phyloP scores from a whole-genome alignment of 2,113 vertebrate species.

The Shinisaurus crocodilurus region DNA sequence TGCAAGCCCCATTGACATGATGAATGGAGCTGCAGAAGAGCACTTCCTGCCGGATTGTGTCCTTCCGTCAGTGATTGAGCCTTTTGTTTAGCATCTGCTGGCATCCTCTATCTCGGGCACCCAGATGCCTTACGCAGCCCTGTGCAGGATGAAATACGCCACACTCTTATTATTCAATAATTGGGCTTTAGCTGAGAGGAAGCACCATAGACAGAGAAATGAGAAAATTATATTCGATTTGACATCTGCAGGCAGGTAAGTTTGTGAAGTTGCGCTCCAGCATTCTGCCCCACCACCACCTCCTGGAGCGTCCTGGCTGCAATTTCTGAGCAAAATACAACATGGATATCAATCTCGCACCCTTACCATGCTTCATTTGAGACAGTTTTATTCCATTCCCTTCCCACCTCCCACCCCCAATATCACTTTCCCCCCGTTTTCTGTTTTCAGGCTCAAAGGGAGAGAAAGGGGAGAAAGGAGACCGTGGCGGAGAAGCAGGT shows the following conservation, averaged over 20 bases:
- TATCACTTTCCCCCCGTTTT: background rate
- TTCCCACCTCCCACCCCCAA: background rate
- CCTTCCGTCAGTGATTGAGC: background rate
- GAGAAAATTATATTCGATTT: background rate
- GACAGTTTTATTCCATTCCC: no score
- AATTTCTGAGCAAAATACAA: background rate
- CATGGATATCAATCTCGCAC: no score
- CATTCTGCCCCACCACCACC: background rate
- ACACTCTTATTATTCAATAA: background rate
- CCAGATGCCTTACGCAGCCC: background rate
- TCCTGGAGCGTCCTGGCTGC: background rate
- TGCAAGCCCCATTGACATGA: background rate
- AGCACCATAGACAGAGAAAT: background rate
- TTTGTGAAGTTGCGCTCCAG: background rate
- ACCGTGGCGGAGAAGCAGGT: constrained; percentile 73
- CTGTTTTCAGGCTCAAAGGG: constrained; percentile 83
- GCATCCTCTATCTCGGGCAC: background rate
- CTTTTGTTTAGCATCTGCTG: background rate
- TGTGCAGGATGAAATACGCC: background rate
- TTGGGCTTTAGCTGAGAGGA: background rate
- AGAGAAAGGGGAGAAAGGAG: constrained; percentile 87
- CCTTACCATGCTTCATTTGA: no score
- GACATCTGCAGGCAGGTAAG: background rate
- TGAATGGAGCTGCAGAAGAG: background rate
- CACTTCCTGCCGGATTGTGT: background rate